A percentile compares a stretch with the other conserved stretches of the same genome.
Evolutionary conservation across 2,797 vertebrate species (phyloP).

Genomic region (Enteromius unitaeniatus): DNA sequence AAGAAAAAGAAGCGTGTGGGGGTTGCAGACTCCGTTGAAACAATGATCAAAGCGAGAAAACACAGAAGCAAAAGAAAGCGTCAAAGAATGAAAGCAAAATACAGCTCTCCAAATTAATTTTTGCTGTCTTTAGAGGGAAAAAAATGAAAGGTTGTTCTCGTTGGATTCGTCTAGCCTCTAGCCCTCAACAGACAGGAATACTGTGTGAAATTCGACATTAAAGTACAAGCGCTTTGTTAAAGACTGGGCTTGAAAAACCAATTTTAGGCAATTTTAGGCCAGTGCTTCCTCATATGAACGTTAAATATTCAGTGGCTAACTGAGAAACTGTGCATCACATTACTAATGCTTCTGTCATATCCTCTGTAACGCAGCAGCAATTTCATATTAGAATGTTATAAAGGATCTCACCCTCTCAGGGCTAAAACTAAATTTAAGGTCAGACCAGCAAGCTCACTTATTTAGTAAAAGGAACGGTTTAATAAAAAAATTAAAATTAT

Average conservation of each 20-base stretch:
- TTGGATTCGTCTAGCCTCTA: constrained; percentile 24
- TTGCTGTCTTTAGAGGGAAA: neutral
- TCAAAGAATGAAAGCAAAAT: constrained; percentile 32
- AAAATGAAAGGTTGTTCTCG: constrained; percentile 13
- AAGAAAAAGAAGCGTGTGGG: constrained; percentile 16
- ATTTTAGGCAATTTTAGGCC: constrained; percentile 33
- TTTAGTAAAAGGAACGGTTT: neutral
- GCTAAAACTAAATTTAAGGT: constrained; percentile 6
- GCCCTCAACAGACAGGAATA: neutral
- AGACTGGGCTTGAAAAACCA: constrained; percentile 6
- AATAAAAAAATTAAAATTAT: neutral
- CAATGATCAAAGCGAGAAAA: constrained; percentile 42
- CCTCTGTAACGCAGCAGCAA: neutral
- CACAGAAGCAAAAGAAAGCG: constrained; percentile 29
- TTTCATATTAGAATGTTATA: neutral
- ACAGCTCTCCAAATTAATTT: constrained; percentile 10
- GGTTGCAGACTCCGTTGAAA: constrained; percentile 25
- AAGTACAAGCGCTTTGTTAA: constrained; percentile 32
- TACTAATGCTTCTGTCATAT: constrained; percentile 8
- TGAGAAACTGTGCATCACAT: constrained; percentile 12
- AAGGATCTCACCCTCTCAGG: constrained; percentile 7
- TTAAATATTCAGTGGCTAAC: constrained; percentile 27
- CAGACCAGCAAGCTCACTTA: neutral
- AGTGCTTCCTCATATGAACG: constrained; percentile 7
- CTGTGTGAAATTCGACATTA: constrained; percentile 33